phyloP scores from a whole-genome alignment of 2,888 invertebrate genomes.

The Andrena chrysosceles region DNA sequence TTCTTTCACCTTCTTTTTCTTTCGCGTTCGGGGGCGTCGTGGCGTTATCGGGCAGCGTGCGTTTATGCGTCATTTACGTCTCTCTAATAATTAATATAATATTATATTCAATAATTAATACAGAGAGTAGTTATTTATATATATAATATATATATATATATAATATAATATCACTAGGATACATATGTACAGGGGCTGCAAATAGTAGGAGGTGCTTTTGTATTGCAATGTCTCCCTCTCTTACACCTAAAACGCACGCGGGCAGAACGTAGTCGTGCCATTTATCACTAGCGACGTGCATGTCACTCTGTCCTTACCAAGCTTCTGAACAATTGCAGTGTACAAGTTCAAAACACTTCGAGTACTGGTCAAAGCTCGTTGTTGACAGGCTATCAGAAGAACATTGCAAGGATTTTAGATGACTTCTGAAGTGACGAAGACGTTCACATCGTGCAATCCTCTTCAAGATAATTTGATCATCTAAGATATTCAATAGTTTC shows the following conservation, averaged over 20 bases:
- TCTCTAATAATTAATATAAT: conserved; percentile 82
- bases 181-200: conserved; percentile 84
- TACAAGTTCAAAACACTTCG: conserved; percentile 24
- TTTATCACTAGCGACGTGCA: conserved; percentile 17
- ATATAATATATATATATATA: conserved; percentile 74
- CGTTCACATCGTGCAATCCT: not conserved
- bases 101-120: conserved; percentile 84
- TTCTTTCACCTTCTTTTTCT: not conserved
- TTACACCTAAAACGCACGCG: conserved; percentile 58
- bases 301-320: conserved; percentile 29
- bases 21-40: conserved; percentile 40
- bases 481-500: not conserved
- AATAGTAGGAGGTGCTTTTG: conserved; percentile 79
- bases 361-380: not conserved
- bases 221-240: conserved; percentile 82
- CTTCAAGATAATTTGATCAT: not conserved
- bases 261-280: conserved; percentile 57
- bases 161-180: conserved; percentile 84
- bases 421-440: not conserved
- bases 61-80: conserved; percentile 74
- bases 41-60: conserved; percentile 75
- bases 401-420: not conserved
- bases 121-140: conserved; percentile 82
- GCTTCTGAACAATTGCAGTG: not conserved
- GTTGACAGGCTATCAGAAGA: not conserved